These are phyloP conservation scores for Nothura maculosa DNA, from an alignment of 2,797 vertebrate genomes.

Conservation along the genomic window DNA sequence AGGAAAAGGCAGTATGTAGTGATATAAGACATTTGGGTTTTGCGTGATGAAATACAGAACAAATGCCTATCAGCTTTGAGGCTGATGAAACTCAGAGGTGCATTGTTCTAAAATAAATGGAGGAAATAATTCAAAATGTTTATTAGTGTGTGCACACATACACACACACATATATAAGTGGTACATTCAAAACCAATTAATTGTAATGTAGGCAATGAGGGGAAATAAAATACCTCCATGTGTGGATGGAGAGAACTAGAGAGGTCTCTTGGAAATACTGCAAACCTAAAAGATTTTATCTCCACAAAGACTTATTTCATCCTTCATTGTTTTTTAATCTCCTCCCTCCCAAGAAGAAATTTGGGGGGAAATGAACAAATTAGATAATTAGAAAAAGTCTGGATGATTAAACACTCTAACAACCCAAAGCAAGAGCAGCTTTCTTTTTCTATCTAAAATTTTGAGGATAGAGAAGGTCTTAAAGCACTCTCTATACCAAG, in stretches of 20 bases:
- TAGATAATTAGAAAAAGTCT: not conserved
- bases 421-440: not conserved
- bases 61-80: not conserved
- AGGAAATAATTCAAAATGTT: not conserved
- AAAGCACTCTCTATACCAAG: not conserved
- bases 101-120: not conserved
- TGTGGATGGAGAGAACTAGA: not conserved
- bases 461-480: not conserved
- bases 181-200: not conserved
- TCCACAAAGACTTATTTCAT: not conserved
- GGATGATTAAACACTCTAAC: not conserved
- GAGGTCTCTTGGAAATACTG: not conserved
- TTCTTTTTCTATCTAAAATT: not conserved
- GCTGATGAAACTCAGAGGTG: not conserved
- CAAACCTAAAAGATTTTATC: not conserved
- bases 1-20: not conserved
- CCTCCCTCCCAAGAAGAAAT: not conserved
- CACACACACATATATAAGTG: not conserved
- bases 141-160: not conserved
- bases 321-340: not conserved
- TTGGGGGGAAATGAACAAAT: not conserved
- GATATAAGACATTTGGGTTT: not conserved
- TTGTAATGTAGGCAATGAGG: not conserved
- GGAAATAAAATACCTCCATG: not conserved
- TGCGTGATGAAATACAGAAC: not conserved